Evolutionary conservation across 2,797 vertebrate species (phyloP).

Genomic region (Tolypeutes matacus): DNA sequence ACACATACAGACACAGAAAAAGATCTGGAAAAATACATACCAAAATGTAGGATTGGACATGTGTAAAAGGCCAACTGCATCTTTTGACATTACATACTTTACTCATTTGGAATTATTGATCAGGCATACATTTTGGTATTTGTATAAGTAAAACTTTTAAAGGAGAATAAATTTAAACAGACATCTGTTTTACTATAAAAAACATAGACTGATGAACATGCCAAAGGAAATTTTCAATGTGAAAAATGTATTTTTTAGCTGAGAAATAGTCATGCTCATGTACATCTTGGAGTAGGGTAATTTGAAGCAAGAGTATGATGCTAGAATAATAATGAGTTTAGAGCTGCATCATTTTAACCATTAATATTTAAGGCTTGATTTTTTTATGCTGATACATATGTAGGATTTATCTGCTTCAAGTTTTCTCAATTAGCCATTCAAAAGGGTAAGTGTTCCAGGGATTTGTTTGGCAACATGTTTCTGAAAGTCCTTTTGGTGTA

Average conservation of each 20-base stretch:
- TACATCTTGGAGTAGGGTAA: background rate
- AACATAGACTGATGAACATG: background rate
- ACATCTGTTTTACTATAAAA: background rate
- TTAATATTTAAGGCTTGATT: background rate
- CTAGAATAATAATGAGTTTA: background rate
- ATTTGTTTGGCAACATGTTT: constrained; percentile 69
- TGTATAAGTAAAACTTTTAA: background rate
- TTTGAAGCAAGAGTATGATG: background rate
- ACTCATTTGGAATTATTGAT: background rate
- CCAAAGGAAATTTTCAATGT: background rate
- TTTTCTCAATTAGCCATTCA: background rate
- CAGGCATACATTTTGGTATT: background rate
- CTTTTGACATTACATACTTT: background rate
- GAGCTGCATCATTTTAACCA: constrained; percentile 42
- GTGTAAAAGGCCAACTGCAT: background rate
- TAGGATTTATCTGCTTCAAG: background rate
- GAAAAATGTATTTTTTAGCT: background rate
- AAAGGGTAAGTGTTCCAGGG: constrained; percentile 53
- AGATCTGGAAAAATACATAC: background rate
- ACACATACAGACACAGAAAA: background rate
- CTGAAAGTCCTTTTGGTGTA: constrained; percentile 68
- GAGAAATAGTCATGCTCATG: background rate
- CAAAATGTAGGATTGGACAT: background rate
- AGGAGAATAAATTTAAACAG: background rate
- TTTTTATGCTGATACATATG: background rate